A percentile compares a stretch with the other conserved stretches of the same genome.
These are phyloP conservation scores for Lasioglossum pauxillum DNA, from an alignment of 2,888 invertebrate genomes.

Conservation along the genomic window DNA sequence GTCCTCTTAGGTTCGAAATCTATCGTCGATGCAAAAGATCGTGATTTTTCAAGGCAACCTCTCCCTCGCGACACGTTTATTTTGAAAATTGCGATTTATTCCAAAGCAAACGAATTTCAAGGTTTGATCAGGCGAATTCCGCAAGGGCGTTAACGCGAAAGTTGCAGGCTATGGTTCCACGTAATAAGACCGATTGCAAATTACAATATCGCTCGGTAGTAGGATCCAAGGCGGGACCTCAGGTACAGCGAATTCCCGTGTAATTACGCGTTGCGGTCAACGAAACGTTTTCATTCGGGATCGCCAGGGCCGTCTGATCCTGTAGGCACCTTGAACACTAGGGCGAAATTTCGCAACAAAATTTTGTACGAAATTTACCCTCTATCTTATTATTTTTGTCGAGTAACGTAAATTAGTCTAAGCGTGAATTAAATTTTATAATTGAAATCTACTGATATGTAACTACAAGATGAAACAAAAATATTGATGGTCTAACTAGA, in stretches of 20 bases:
- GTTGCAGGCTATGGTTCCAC: not conserved
- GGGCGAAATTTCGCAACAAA: not conserved
- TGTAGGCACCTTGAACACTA: not conserved
- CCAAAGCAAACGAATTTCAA: not conserved
- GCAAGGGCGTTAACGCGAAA: conserved; percentile 2
- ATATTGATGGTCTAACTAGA: too few relatives aligned
- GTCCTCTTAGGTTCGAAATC: not conserved
- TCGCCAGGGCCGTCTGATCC: conserved; percentile 1
- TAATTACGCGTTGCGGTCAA: conserved; percentile 45
- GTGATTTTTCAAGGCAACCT: not conserved
- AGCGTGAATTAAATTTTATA: too few relatives aligned
- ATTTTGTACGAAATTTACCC: not conserved
- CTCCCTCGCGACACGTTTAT: not conserved
- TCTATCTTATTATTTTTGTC: not conserved
- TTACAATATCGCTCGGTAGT: conserved; percentile 14
- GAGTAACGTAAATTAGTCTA: not conserved
- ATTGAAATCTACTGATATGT: too few relatives aligned
- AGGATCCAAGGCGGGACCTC: conserved; percentile 10
- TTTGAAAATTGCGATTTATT: not conserved
- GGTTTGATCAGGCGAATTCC: not conserved
- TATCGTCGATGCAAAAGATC: not conserved
- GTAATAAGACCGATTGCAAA: conserved; percentile 29
- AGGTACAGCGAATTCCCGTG: conserved; percentile 1
- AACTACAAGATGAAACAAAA: too few relatives aligned
- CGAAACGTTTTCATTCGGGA: conserved; percentile 42